These are phyloP conservation scores for Drosophila picticornis DNA, from an alignment of 2,888 invertebrate genomes.

Conservation along the genomic window DNA sequence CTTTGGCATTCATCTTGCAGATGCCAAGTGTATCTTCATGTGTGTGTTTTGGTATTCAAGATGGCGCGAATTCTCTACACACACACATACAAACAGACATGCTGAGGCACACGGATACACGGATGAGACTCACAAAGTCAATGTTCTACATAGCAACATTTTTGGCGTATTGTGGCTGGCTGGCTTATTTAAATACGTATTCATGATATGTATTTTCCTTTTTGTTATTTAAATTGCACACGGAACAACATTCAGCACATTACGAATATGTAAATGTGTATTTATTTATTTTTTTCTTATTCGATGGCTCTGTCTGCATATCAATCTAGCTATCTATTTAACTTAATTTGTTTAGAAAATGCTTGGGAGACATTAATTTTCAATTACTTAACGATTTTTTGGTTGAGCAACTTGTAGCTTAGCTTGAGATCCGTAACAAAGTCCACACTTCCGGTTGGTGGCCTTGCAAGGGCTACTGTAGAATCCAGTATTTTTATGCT, in stretches of 20 bases:
- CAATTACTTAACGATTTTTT: conserved; percentile 52
- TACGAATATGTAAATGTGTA: conserved; percentile 18
- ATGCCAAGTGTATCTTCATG: conserved; percentile 48
- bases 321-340: conserved; percentile 4
- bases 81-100: conserved; percentile 11
- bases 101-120: neutral
- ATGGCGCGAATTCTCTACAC: conserved; percentile 42
- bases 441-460: conserved; percentile 46
- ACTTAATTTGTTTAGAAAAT: conserved; percentile 34
- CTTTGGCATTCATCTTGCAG: conserved; percentile 79
- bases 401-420: conserved; percentile 22
- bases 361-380: conserved; percentile 53
- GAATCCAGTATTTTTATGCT: conserved; percentile 35
- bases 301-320: conserved; percentile 24
- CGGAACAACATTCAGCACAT: conserved; percentile 66
- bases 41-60: conserved; percentile 45
- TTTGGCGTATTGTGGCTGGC: conserved; percentile 27
- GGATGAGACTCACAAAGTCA: conserved; percentile 13
- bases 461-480: conserved; percentile 50
- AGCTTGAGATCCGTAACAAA: conserved; percentile 33
- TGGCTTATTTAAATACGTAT: conserved; percentile 48
- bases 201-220: conserved; percentile 32
- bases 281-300: neutral
- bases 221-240: conserved; percentile 79
- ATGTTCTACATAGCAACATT: conserved; percentile 62